A percentile compares a stretch with the other conserved stretches of the same genome.
Conservation (phyloP, 2,797 vertebrate species). For the Cynodonichthys magdalenae region DNA sequence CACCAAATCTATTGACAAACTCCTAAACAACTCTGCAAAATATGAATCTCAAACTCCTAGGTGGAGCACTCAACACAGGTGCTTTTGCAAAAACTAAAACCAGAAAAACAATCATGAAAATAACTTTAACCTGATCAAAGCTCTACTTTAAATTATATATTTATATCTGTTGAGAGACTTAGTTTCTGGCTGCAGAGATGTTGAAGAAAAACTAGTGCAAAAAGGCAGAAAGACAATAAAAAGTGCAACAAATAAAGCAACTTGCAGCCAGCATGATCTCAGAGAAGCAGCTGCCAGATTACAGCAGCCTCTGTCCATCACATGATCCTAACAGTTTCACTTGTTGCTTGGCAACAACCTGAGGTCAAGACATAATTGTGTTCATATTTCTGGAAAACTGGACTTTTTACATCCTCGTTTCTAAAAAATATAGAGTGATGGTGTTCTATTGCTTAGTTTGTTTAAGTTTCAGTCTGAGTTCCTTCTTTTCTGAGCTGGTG, state of each 20-base stretch:
- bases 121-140: background rate
- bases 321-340: background rate
- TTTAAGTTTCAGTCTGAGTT: background rate
- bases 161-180: too few species aligned
- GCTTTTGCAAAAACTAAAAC: background rate
- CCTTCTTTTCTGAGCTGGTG: background rate
- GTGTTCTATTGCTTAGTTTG: too few species aligned
- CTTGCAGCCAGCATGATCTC: background rate
- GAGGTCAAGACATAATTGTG: background rate
- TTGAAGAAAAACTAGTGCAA: too few species aligned
- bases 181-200: background rate
- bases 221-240: too few species aligned
- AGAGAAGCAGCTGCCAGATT: background rate
- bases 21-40: background rate
- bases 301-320: background rate
- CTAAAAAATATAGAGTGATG: too few species aligned
- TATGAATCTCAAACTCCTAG: background rate
- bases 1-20: background rate
- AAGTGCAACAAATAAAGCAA: too few species aligned
- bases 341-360: constrained; percentile 11
- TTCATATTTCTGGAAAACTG: background rate
- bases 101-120: background rate
- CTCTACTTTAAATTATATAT: too few species aligned
- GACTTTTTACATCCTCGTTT: background rate
- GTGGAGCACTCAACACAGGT: background rate